Base-by-base conservation (phyloP, 37 sponge, comb jelly and placozoan species). In the Tethya wilhelma region DNA sequence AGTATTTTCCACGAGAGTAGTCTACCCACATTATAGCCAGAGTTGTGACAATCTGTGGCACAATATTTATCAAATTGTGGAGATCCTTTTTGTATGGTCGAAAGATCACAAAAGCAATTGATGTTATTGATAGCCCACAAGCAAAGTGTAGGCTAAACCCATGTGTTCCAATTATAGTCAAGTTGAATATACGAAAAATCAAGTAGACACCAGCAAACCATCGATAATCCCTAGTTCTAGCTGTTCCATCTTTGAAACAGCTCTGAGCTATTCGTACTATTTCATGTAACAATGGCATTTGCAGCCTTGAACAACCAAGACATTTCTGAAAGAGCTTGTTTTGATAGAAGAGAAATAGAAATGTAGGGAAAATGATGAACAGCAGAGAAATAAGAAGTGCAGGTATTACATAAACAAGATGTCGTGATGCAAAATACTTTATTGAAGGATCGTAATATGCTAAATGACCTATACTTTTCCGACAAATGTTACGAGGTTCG, bases 191-290 rank as follows among this genome's bases (percentile, higher is more conserved):
- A n/a, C n/a, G n/a, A n/a, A 59, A 33, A 3, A 74, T n/a, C 2
- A 74, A 25, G 37, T 74, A 58, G 22, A 74, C 29, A 29, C 57
- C 75, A 20, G 60, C 75, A 74, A 74, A 56, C 40, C 58, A 74
- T 6, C 75, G 75, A 58, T 36, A 57, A 32, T 74, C 75, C 37
- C 4, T 14, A 36, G 75, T 74, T 1, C 56, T 37, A 53, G 56
- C 34, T 22, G 75, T 74, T 33, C 75, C 75, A 74, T 74, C 58
- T n/a, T 74, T 74, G 58, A 59, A 69, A 14, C 69, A 69, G 9
- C 69, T 43, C 22, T 69, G 43, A 40, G 42, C 39, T 4, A 2
- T 8, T 36, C 42, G 43, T 26, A 40, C 23, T 23, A 69, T 42
- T 38, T 23, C 42, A 11, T 40, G 69, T 1, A 69, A 26, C 20